These are phyloP conservation scores for Mechanitis messenoides DNA, from an alignment of 2,888 invertebrate genomes.

Conservation along the genomic window DNA sequence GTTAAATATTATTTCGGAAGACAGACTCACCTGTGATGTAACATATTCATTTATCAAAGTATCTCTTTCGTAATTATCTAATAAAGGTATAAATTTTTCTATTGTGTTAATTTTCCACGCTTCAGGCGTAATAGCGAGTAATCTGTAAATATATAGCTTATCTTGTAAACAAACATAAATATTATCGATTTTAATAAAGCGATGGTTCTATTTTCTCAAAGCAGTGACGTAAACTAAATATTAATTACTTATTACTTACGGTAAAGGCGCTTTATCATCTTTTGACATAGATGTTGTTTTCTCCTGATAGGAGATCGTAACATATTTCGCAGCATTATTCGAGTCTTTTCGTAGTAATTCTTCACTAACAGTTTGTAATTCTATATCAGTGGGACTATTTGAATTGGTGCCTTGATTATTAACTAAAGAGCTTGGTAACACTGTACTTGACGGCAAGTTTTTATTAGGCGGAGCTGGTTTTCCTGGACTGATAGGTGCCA, in stretches of 20 bases:
- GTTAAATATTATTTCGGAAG: too few species aligned
- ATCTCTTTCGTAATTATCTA: constrained; percentile 91
- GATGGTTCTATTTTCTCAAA: too few species aligned
- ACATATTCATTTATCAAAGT: constrained; percentile 85
- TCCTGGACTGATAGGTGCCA: constrained; percentile 35
- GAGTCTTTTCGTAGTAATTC: constrained; percentile 82
- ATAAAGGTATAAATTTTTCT: constrained; percentile 81
- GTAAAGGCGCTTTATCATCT: constrained; percentile 83
- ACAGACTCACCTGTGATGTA: constrained; percentile 73
- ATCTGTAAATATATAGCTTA: constrained; percentile 63
- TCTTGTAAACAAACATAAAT: too few species aligned
- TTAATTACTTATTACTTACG: constrained; percentile 74
- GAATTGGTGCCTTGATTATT: constrained; percentile 40
- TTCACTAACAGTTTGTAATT: constrained; percentile 83
- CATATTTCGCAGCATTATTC: constrained; percentile 83
- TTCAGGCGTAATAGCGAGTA: constrained; percentile 79
- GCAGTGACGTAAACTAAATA: too few species aligned
- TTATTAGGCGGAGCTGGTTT: constrained; percentile 27
- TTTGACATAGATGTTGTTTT: constrained; percentile 82
- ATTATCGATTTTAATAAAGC: too few species aligned
- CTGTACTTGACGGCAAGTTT: constrained; percentile 39
- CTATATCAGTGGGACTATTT: constrained; percentile 72
- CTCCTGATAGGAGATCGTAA: constrained; percentile 85
- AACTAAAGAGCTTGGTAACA: constrained; percentile 68
- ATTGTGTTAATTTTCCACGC: constrained; percentile 84